Conservation (phyloP, 2,888 invertebrate species). For the Bombyx huttoni region DNA sequence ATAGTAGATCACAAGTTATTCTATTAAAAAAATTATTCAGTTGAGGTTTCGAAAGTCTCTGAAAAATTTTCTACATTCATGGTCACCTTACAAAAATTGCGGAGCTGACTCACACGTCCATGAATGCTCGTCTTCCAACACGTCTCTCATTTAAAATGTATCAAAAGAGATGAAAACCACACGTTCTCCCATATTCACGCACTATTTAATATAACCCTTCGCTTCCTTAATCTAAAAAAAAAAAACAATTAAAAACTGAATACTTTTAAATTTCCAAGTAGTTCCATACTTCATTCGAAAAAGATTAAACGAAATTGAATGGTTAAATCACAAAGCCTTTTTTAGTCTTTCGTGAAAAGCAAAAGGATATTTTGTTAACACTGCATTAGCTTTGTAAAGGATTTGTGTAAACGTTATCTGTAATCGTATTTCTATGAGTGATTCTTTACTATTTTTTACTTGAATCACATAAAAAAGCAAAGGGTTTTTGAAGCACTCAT, state of each 20-base stretch:
- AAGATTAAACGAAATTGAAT: conserved; percentile 9
- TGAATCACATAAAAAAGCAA: conserved; percentile 3
- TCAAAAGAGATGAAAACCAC: conserved; percentile 23
- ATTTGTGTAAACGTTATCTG: conserved; percentile 34
- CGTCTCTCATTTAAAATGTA: conserved; percentile 11
- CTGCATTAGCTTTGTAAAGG: conserved; percentile 32
- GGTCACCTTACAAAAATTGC: conserved; percentile 21
- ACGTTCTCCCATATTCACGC: conserved; percentile 35
- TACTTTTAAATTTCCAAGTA: not conserved
- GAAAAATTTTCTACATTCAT: not conserved
- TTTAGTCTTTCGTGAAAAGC: conserved; percentile 17
- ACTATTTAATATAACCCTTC: conserved; percentile 34
- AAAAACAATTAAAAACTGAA: conserved; percentile 3
- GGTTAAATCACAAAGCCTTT: conserved; percentile 5
- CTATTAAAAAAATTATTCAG: no score
- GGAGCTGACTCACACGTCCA: conserved; percentile 12
- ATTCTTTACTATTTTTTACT: conserved; percentile 5
- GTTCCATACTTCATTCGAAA: not conserved
- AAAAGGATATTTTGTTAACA: conserved; percentile 28
- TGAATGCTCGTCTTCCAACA: conserved; percentile 8
- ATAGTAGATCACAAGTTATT: no score
- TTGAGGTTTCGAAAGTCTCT: not conserved
- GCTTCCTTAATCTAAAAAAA: not conserved
- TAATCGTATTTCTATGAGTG: conserved; percentile 41
- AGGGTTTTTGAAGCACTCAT: conserved; percentile 1